Percentiles rank a stretch among this genome's conserved stretches.
Conservation (phyloP, 1,140 invertebrate genomes). For the Diorhabda carinulata region DNA sequence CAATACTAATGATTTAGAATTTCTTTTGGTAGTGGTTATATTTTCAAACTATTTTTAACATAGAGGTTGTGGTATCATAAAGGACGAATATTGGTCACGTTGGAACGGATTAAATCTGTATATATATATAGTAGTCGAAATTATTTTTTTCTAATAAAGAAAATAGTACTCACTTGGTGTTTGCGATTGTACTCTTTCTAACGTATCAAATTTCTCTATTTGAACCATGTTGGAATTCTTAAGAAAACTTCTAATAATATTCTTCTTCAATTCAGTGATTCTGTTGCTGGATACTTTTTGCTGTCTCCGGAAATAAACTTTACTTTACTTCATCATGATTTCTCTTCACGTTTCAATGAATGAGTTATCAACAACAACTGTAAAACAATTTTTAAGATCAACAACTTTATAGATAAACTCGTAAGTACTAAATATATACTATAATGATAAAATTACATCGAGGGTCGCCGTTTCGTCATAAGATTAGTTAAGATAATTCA, state of each 20-base stretch:
- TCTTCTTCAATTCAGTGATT: background rate
- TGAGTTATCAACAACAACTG: constrained; percentile 2
- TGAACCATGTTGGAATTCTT: background rate
- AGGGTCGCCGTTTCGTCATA: background rate
- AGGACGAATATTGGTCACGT: too few relatives aligned
- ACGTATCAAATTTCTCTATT: background rate
- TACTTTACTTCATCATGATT: background rate
- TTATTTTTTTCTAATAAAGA: background rate
- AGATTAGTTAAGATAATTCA: background rate
- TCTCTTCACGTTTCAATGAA: background rate
- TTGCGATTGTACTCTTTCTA: background rate
- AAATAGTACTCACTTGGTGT: background rate
- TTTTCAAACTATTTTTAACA: too few relatives aligned
- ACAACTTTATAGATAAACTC: constrained; percentile 1
- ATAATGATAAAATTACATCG: constrained; percentile 1
- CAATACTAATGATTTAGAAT: too few relatives aligned
- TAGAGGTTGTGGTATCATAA: too few relatives aligned
- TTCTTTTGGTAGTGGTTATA: too few relatives aligned
- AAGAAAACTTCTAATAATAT: background rate
- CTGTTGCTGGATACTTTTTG: background rate
- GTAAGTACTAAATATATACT: background rate
- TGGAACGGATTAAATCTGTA: too few relatives aligned
- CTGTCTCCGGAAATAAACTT: background rate
- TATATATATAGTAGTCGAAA: too few relatives aligned
- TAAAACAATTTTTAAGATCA: constrained; percentile 1